Conservation (phyloP, 2,888 invertebrate species). For the Coenonympha glycerion region DNA sequence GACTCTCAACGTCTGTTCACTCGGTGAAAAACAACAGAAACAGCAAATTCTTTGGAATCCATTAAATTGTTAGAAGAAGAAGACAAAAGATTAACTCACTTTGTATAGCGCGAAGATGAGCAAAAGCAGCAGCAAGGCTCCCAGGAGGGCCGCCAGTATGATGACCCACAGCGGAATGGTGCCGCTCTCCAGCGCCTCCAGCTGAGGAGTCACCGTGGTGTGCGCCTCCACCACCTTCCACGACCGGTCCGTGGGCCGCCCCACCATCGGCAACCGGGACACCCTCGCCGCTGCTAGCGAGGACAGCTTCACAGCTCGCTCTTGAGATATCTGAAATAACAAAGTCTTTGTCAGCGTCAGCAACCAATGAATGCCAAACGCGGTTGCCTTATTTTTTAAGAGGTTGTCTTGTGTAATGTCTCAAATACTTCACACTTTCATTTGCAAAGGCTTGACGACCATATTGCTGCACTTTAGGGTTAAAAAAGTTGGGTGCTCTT, state of each 20-base stretch:
- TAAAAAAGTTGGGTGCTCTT: too few relatives aligned
- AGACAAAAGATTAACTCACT: constrained; percentile 64
- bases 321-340: constrained; percentile 54
- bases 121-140: constrained; percentile 85
- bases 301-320: constrained; percentile 79
- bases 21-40: too few relatives aligned
- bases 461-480: too few relatives aligned
- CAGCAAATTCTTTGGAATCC: not conserved
- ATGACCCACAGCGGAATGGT: constrained; percentile 91
- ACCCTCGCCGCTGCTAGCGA: constrained; percentile 85
- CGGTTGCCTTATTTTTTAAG: too few relatives aligned
- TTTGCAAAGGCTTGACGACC: too few relatives aligned
- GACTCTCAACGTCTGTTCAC: too few relatives aligned
- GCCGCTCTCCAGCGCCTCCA: constrained; percentile 78
- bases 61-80: constrained; percentile 26
- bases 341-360: not conserved
- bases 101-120: constrained; percentile 87
- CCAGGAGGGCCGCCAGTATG: constrained; percentile 87
- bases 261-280: constrained; percentile 82
- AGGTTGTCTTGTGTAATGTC: too few relatives aligned
- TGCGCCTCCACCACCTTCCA: constrained; percentile 82
- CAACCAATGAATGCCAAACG: too few relatives aligned
- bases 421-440: too few relatives aligned
- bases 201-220: constrained; percentile 81
- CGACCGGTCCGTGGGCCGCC: constrained; percentile 76